Evolutionary conservation across 1,140 invertebrate genomes (phyloP).

Genomic region (Drosophila rufa): DNA sequence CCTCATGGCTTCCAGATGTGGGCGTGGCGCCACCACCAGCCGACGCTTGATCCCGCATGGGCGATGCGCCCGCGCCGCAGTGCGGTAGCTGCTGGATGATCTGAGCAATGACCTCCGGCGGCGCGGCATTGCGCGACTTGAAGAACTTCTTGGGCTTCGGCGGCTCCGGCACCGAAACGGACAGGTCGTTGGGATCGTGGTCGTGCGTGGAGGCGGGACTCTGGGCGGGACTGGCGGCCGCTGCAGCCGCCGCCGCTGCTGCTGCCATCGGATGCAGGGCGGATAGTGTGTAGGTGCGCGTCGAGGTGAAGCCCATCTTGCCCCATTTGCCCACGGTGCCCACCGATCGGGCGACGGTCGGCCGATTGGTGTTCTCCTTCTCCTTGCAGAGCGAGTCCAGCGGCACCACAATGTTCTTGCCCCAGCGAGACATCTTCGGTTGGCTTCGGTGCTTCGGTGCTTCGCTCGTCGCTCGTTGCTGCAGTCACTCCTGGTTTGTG

Average conservation of each 20-base stretch:
- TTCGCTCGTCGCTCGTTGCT: constrained; percentile 1
- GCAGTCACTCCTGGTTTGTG: constrained; percentile 12
- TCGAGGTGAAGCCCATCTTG: constrained; percentile 96
- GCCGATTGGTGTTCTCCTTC: constrained; percentile 94
- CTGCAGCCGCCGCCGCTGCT: constrained; percentile 83
- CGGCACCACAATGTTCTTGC: constrained; percentile 87
- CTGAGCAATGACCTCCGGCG: constrained; percentile 86
- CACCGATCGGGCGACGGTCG: constrained; percentile 93
- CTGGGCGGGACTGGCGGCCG: constrained; percentile 86
- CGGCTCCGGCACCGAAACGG: constrained; percentile 85
- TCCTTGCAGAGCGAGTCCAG: constrained; percentile 88
- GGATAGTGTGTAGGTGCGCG: constrained; percentile 88
- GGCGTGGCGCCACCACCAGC: constrained; percentile 13
- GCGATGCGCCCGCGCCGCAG: constrained; percentile 83
- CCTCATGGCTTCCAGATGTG: constrained; percentile 28
- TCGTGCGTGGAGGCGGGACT: constrained; percentile 87
- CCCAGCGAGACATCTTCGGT: constrained; percentile 87
- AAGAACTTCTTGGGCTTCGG: constrained; percentile 95
- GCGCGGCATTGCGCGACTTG: constrained; percentile 91
- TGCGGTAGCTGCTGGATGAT: constrained; percentile 87
- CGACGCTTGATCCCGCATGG: constrained; percentile 73
- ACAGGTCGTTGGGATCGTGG: constrained; percentile 85
- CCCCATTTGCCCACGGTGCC: constrained; percentile 97
- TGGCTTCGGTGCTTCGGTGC: background rate
- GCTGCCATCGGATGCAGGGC: constrained; percentile 78